Conservation (phyloP, 2,113 vertebrate species). For the Micronycteris hirsuta region DNA sequence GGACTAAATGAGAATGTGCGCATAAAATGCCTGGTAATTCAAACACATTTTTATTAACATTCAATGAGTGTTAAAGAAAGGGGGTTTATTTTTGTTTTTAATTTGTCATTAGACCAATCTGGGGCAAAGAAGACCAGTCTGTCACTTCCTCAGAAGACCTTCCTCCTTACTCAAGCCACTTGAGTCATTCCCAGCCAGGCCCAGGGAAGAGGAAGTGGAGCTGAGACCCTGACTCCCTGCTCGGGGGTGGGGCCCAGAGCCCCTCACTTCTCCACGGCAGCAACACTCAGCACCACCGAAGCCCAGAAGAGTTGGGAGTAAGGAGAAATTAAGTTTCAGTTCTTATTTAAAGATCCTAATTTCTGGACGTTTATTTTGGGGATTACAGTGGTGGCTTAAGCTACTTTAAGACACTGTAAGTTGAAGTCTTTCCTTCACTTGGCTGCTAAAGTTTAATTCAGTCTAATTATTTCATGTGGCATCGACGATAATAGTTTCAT, state of each 20-base stretch:
- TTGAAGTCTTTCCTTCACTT: slow-evolving; percentile 76
- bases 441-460: slow-evolving; percentile 79
- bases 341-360: slow-evolving; percentile 74
- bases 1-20: not conserved
- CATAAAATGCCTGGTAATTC: not conserved
- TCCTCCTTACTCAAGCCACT: not conserved
- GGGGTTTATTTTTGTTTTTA: not conserved
- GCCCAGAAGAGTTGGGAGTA: not conserved
- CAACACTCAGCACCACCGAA: not conserved
- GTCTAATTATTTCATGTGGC: slow-evolving; percentile 85
- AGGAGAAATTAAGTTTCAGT: slow-evolving; percentile 3
- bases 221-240: not conserved
- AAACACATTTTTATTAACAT: not conserved
- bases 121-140: not conserved
- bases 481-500: slow-evolving; percentile 83
- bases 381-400: not conserved
- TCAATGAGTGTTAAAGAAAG: not conserved
- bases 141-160: not conserved
- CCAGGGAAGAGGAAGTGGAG: not conserved
- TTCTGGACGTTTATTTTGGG: slow-evolving; percentile 61
- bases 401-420: slow-evolving; percentile 52
- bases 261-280: not conserved
- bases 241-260: not conserved
- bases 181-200: not conserved
- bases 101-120: not conserved